Base-by-base conservation (phyloP, 2,797 vertebrate genomes). In the Crocodylus rhombifer region DNA sequence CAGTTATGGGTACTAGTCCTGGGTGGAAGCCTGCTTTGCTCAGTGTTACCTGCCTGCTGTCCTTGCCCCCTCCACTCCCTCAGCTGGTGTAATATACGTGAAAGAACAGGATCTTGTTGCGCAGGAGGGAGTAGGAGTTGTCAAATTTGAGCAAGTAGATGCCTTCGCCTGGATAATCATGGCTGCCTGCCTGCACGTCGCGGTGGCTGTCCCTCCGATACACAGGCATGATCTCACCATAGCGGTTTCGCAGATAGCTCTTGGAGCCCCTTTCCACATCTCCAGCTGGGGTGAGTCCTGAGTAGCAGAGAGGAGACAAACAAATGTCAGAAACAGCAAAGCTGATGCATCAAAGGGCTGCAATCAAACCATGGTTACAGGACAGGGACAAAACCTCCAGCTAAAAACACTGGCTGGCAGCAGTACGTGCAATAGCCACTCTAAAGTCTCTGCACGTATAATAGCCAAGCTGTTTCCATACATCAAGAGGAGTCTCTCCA, bases 101-200 rank as follows among this genome's bases (percentile, higher is more conserved):
- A 97, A 99, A 99, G 97, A 99, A 99, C 55, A 99, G 98, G 89
- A 99, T 99, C 98, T 99, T 99, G 95, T 99, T 99, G 97, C 99
- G 98, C 96, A 99, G 99, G 56, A 99, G 98, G 9, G 99, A 99
- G 97, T 99, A 99, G 0, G 99, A 99, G 98, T 99, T 99, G 97
- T 99, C 99, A 14, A 99, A 99, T 96, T 99, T 99, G 75, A 99
- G 98, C 95, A 99, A 98, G 97, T 99, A 99, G 58, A 99, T 98
- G 96, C 99, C 99, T 92, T 99, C 99, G 42, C 99, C 99, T 20
- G 99, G 99, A 94, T 99, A 99, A 65, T 99, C 98, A 0, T 99
- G 99, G 96, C 98, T 99, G 65, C 99, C 99, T 3, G 98, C 98
- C 65, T 99, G 98, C 60, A 99, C 99, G 5, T 98, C 98, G 89